These are phyloP conservation scores for Chromis chromis DNA, from an alignment of 2,797 vertebrate genomes.

Conservation along the genomic window DNA sequence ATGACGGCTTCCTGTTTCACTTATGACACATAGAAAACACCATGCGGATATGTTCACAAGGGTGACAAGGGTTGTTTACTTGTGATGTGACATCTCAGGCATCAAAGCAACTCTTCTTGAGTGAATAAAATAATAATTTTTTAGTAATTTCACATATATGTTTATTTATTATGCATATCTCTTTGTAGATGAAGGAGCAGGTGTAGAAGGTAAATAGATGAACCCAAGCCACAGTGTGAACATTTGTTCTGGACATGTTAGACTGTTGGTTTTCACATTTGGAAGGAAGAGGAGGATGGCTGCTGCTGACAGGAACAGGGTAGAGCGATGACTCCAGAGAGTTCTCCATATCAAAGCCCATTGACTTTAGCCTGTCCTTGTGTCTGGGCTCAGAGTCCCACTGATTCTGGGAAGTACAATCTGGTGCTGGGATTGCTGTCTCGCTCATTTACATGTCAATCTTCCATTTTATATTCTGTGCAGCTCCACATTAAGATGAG, in stretches of 20 bases:
- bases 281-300: constrained; percentile 14
- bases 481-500: constrained; percentile 26
- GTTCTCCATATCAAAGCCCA: constrained; percentile 58
- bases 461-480: constrained; percentile 56
- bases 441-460: constrained; percentile 64
- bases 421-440: constrained; percentile 43
- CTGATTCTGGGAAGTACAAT: constrained; percentile 51
- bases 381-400: constrained; percentile 54
- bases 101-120: too few species aligned
- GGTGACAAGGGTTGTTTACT: too few species aligned
- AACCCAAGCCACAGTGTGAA: constrained; percentile 17
- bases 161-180: neutral
- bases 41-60: too few species aligned
- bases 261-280: constrained; percentile 35
- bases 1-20: too few species aligned
- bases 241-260: constrained; percentile 42
- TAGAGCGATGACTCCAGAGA: constrained; percentile 29
- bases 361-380: constrained; percentile 71
- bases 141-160: too few species aligned
- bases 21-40: too few species aligned
- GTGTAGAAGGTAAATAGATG: constrained; percentile 32
- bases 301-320: constrained; percentile 36
- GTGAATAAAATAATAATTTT: too few species aligned
- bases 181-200: constrained; percentile 1
- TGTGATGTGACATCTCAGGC: too few species aligned